Conservation (phyloP, 2,113 vertebrate genomes). For the Podarcis cretensis region DNA sequence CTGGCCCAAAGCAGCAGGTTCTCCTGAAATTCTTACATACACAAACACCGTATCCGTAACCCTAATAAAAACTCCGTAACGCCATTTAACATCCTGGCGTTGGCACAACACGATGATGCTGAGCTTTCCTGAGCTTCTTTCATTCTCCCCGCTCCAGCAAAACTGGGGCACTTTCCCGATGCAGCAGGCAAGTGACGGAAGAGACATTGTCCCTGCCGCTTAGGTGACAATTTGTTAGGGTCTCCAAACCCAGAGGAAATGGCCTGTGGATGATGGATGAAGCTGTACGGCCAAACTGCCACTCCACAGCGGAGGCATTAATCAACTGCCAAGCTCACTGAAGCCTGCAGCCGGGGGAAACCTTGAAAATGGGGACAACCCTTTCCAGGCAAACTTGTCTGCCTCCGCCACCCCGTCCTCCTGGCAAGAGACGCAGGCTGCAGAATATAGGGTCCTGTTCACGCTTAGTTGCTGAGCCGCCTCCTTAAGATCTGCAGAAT, state of each 20-base stretch:
- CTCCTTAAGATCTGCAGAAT: not conserved
- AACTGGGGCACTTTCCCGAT: conserved; percentile 12
- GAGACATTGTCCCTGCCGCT: not conserved
- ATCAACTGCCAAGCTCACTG: conserved; percentile 64
- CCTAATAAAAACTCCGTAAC: not conserved
- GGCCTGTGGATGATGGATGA: conserved; percentile 69
- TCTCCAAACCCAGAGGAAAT: conserved; percentile 62
- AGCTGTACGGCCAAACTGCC: conserved; percentile 63
- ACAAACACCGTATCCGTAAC: not conserved
- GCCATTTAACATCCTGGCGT: not conserved
- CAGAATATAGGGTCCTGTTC: not conserved
- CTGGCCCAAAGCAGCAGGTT: too few species aligned
- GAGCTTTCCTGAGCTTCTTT: not conserved
- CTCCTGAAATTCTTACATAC: too few species aligned
- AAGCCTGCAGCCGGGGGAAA: conserved; percentile 30
- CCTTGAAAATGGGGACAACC: conserved; percentile 19
- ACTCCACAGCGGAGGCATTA: conserved; percentile 65
- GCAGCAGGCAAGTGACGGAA: conserved; percentile 12
- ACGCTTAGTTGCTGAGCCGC: not conserved
- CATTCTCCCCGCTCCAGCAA: not conserved
- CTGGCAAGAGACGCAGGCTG: not conserved
- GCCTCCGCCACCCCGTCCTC: not conserved
- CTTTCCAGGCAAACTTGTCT: fast-evolving
- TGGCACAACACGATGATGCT: too few species aligned
- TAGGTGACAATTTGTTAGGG: conserved; percentile 61